Evolutionary conservation across 2,797 vertebrate species (phyloP).

Genomic region (Chaetophractus vellerosus): DNA sequence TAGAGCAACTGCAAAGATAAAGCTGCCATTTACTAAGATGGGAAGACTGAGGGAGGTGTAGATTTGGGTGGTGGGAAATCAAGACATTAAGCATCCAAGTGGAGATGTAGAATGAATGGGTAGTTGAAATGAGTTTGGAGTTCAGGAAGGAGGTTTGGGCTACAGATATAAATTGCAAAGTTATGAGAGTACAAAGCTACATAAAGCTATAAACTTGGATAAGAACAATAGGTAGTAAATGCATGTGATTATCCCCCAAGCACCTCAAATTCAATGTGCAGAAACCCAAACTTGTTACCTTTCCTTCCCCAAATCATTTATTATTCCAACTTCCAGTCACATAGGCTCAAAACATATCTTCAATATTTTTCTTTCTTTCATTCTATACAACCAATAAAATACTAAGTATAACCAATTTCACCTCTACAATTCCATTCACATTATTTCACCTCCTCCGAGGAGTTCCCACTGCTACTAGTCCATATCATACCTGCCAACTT

Average conservation of each 20-base stretch:
- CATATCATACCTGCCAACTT: background rate
- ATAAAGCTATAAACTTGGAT: background rate
- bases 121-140: background rate
- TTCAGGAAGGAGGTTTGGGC: background rate
- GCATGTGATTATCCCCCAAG: background rate
- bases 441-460: background rate
- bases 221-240: background rate
- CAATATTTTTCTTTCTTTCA: background rate
- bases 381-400: slow-evolving; percentile 55
- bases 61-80: background rate
- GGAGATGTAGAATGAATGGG: background rate
- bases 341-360: background rate
- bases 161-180: background rate
- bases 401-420: background rate
- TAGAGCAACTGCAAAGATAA: background rate
- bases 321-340: background rate
- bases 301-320: slow-evolving; percentile 6
- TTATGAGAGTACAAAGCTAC: background rate
- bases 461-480: background rate
- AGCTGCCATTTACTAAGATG: background rate
- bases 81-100: background rate
- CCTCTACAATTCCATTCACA: background rate
- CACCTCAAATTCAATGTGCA: background rate
- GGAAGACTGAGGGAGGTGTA: background rate
- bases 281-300: background rate